Evolutionary conservation across 2,888 invertebrate species (phyloP).

Genomic region (Synanthedon tipuliformis): DNA sequence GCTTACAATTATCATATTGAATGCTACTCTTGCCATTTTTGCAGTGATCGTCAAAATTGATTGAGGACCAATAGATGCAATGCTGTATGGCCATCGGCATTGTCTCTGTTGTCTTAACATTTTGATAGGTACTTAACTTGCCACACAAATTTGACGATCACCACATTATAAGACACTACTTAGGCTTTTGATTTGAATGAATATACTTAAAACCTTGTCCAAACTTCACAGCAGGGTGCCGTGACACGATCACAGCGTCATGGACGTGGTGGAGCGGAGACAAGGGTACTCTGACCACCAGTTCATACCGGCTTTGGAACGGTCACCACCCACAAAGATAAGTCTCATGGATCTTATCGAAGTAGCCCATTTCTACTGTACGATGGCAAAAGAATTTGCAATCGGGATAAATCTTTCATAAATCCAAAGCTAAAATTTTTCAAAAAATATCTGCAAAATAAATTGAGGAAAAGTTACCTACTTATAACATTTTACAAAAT

Average conservation of each 20-base stretch:
- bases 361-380: neutral
- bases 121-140: neutral
- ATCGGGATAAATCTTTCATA: too few species aligned
- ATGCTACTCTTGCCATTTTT: too few species aligned
- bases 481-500: too few species aligned
- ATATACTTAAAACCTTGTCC: slow-evolving; percentile 16
- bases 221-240: slow-evolving; percentile 47
- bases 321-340: neutral
- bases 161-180: too few species aligned
- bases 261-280: slow-evolving; percentile 6
- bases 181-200: neutral
- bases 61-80: slow-evolving; percentile 5
- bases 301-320: neutral
- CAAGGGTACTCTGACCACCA: neutral
- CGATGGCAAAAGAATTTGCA: too few species aligned
- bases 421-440: too few species aligned
- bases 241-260: slow-evolving; percentile 23
- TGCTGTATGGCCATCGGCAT: slow-evolving; percentile 1
- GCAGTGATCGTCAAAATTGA: neutral
- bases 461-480: too few species aligned
- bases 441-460: too few species aligned
- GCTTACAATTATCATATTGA: too few species aligned
- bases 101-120: neutral
- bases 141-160: too few species aligned
- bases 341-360: neutral